Evolutionary conservation across 1,140 invertebrate species (phyloP).

Genomic region (Zaprionus camerounensis): DNA sequence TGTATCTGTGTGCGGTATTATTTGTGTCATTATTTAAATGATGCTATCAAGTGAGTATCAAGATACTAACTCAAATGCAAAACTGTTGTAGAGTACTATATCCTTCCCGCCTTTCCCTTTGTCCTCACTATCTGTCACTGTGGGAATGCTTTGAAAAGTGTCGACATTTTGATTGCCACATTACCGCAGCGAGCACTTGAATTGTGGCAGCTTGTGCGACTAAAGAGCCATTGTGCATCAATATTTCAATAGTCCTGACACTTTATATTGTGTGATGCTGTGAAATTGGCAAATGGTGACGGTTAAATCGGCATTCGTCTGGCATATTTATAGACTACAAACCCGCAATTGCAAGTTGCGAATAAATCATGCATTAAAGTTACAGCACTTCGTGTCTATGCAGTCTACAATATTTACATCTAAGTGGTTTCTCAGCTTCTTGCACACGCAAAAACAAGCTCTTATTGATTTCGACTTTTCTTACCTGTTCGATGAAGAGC

Average conservation of each 20-base stretch:
- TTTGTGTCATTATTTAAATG: slow-evolving; percentile 73
- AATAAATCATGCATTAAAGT: slow-evolving; percentile 53
- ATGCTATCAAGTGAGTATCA: slow-evolving; percentile 61
- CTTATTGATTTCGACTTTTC: slow-evolving; percentile 20
- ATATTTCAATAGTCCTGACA: slow-evolving; percentile 5
- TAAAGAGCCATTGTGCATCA: not conserved
- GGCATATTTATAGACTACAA: slow-evolving; percentile 7
- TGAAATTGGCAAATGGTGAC: not conserved
- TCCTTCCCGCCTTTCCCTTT: not conserved
- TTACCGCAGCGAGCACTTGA: slow-evolving; percentile 4
- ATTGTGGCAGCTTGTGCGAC: slow-evolving; percentile 12
- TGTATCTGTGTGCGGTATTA: slow-evolving; percentile 27
- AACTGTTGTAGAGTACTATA: slow-evolving; percentile 5
- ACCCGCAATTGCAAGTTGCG: not conserved
- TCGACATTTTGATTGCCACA: slow-evolving; percentile 30
- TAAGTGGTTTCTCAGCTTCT: not conserved
- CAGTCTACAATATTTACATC: not conserved
- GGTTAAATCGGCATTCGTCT: not conserved
- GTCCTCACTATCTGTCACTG: not conserved
- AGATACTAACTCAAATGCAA: slow-evolving; percentile 37
- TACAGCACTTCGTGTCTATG: not conserved
- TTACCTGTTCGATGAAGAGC: slow-evolving; percentile 75
- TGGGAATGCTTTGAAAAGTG: slow-evolving; percentile 38
- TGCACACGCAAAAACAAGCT: not conserved
- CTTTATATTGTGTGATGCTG: not conserved